These are phyloP conservation scores for Araneus ventricosus DNA, from an alignment of 1,140 invertebrate genomes.

Conservation along the genomic window DNA sequence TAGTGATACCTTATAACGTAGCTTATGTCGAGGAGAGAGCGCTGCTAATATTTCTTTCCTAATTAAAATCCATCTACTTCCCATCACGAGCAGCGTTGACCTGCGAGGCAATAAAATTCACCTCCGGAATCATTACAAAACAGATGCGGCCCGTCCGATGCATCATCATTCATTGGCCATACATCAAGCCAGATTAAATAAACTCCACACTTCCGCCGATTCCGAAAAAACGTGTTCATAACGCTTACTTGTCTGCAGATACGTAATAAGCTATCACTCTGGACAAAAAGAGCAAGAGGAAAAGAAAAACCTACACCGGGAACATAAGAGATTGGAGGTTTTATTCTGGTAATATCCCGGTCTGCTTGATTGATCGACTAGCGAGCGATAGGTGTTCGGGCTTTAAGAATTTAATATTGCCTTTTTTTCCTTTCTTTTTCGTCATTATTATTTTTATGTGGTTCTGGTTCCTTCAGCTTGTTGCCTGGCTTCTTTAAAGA, in stretches of 20 bases:
- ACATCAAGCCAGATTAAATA: too few species aligned
- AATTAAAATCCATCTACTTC: too few species aligned
- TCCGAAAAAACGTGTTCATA: too few species aligned
- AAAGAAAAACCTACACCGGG: background rate
- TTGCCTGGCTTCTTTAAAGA: background rate
- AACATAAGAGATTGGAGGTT: conserved; percentile 32
- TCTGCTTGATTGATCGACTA: conserved; percentile 7
- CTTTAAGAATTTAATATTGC: conserved; percentile 36
- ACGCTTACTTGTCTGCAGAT: conserved; percentile 12
- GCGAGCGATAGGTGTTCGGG: conserved; percentile 5
- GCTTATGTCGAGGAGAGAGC: too few species aligned
- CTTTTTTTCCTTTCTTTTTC: background rate
- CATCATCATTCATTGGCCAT: too few species aligned
- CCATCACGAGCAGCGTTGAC: too few species aligned
- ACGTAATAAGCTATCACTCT: conserved; percentile 28
- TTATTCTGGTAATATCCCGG: conserved; percentile 23
- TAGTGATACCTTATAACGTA: too few species aligned
- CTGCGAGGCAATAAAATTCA: too few species aligned
- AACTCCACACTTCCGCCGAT: too few species aligned
- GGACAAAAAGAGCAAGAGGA: background rate
- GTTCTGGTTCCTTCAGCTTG: background rate
- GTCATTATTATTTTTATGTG: background rate
- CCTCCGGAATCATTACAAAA: too few species aligned
- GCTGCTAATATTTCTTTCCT: too few species aligned
- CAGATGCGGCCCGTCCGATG: too few species aligned